Base-by-base conservation (phyloP, 2,113 vertebrate genomes). In the Podiceps cristatus region DNA sequence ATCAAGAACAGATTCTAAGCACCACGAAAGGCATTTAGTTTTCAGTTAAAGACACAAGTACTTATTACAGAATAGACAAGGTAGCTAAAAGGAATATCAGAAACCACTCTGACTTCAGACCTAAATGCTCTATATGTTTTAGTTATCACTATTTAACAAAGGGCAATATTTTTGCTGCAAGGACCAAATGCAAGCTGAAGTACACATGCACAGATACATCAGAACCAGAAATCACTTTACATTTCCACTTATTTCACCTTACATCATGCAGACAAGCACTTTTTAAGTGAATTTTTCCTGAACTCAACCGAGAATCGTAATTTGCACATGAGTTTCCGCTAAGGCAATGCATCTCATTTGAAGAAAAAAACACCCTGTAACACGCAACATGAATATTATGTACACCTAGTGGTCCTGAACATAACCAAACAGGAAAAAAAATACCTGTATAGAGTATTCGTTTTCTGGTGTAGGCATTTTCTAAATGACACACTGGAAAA, bases 401-500 rank as follows among this genome's bases (percentile, higher is more conserved):
- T 42, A 47, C 45, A 83, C 50, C 63, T 52, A 23, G 6, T 4
- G 15, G 67, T 35, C 62, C 67, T 52, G 42, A 56, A 7, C 27
- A 35, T 37, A 77, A 82, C 76, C 72, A 71, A 79, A 93, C 19
- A 62, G 86, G 62, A 71, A 90, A 68, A 44, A 58, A 47, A 62
- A 40, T 11, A 94, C 89, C 89, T 94, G 81, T 24, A 20, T 5
- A 67, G 35, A 55, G 59, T 14, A 25, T 33, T 33, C 18, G 50
- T 66, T 53, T 35, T 71, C 62, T 76, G 59, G 20, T 67, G 58
- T 72, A 62, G 91, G 85, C 91, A 87, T 76, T 96, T 95, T 93
- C 91, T 92, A 90, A 94, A 87, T 93, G 81, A 92, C 91, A 91
- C 72, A 84, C n/a, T 75, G 81, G 77, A 89, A 91, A 76, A 91